Evolutionary conservation across 2,113 vertebrate species (phyloP), one percentile per base, ranked within the genome.

Genomic region (Rhagologus leucostigma): DNA sequence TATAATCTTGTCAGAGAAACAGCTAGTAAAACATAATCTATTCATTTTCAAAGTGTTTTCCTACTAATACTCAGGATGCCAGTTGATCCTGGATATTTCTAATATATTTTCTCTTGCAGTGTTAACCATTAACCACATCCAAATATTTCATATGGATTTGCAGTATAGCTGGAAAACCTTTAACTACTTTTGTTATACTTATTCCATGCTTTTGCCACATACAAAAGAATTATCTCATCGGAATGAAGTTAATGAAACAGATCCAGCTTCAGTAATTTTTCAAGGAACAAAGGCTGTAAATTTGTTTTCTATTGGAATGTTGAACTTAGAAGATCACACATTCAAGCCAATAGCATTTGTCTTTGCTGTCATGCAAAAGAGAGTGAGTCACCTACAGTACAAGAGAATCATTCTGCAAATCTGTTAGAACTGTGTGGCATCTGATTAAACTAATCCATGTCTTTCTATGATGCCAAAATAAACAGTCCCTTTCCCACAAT

Each of bases 391-490:
- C 80, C 94, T 95, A 94, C 65, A 89, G 73, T 78, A 95, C 76
- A 95, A 86, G 49, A 80, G 85, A 96, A 92, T 84, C 56, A 39
- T 78, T 57, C 55, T 81, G 57, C 39, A 96, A 95, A 96, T 77
- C 57, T 97, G 62, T 95, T 53, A 77, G 56, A 94, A 95, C 81
- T 27, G 47, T 85, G 67, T 94, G 83, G 94, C 91, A 97, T 90
- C 81, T 86, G 90, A 97, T 96, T 95, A 95, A 97, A 95, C 69
- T 90, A 93, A 95, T 84, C 84, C 96, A 93, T 92, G 82, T 92
- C 96, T 92, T 96, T 97, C 86, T 93, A 79, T 86, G 67, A 96
- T 79, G 83, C 91, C 90, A 96, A 97, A 97, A 97, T 96, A 98
- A 97, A 96, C 65, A 96, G 39, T 88, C 57, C 86, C 94, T 89